These are phyloP conservation scores for Drymodes brunneopygia DNA, from an alignment of 2,113 vertebrate genomes.

Conservation along the genomic window DNA sequence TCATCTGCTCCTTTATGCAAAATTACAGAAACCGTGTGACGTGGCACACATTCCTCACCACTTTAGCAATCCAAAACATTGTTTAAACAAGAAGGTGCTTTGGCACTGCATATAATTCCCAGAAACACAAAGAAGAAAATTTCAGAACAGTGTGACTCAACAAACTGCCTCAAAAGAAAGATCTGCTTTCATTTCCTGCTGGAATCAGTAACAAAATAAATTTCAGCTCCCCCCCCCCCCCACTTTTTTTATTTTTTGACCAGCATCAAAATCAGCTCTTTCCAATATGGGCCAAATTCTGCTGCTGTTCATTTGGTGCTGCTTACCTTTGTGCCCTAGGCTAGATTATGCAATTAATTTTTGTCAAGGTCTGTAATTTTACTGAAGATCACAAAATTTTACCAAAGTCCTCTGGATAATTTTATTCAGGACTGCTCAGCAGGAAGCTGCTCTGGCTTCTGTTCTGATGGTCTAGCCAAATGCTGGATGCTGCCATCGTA, in stretches of 20 bases:
- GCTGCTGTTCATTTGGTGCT: conserved; percentile 20
- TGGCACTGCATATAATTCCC: conserved; percentile 21
- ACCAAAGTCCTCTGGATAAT: conserved; percentile 37
- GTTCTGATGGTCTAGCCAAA: conserved; percentile 12
- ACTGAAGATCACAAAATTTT: conserved; percentile 37
- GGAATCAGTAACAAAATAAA: conserved; percentile 23
- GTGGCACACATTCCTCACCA: background rate
- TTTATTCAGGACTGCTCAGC: conserved; percentile 35
- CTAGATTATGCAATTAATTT: conserved; percentile 52
- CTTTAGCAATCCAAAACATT: conserved; percentile 1
- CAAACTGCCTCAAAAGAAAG: background rate
- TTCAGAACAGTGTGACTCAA: conserved; percentile 34
- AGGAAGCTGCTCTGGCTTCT: conserved; percentile 23
- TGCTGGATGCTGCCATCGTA: background rate
- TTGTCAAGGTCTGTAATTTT: conserved; percentile 46
- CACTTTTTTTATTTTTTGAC: background rate
- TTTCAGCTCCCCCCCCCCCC: background rate
- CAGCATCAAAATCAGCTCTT: background rate
- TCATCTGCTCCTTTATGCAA: background rate
- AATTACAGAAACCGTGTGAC: background rate
- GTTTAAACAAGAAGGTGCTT: conserved; percentile 31
- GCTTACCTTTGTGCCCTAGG: conserved; percentile 27
- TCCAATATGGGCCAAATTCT: background rate
- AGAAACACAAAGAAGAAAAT: conserved; percentile 31
- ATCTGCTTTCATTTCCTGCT: conserved; percentile 22